phyloP scores from a whole-genome alignment of 1,140 invertebrate genomes.

The Cataglyphis hispanica region DNA sequence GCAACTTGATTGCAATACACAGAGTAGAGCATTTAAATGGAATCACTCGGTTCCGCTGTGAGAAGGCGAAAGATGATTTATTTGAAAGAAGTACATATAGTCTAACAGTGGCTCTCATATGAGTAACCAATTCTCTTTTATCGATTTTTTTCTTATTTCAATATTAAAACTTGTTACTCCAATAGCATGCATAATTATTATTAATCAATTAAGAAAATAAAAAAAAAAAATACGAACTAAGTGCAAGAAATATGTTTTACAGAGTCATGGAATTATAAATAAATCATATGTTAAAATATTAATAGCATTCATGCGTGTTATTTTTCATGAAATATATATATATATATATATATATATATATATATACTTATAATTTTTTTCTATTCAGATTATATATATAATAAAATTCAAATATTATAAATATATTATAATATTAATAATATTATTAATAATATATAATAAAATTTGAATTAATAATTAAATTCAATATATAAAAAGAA shows the following conservation, averaged over 20 bases:
- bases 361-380: neutral
- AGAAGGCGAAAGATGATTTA: slow-evolving; percentile 36
- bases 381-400: neutral
- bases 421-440: too few species aligned
- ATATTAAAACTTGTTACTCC: neutral
- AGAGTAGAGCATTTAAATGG: slow-evolving; percentile 35
- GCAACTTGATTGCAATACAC: slow-evolving; percentile 45
- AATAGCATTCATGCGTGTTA: neutral
- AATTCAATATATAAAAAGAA: neutral
- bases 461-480: neutral
- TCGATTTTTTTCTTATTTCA: neutral
- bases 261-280: neutral
- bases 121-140: neutral
- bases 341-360: neutral
- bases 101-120: neutral
- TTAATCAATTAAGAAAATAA: neutral
- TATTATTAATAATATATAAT: too few species aligned
- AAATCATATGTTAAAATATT: neutral
- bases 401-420: too few species aligned
- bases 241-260: neutral
- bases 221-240: neutral
- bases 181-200: neutral
- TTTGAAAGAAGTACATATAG: neutral
- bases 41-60: slow-evolving; percentile 26
- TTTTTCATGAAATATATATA: too few species aligned